A percentile compares a stretch with the other conserved stretches of the same genome.
These are phyloP conservation scores for Acanthosepion esculentum DNA, from an alignment of 2,888 invertebrate species.

Conservation along the genomic window DNA sequence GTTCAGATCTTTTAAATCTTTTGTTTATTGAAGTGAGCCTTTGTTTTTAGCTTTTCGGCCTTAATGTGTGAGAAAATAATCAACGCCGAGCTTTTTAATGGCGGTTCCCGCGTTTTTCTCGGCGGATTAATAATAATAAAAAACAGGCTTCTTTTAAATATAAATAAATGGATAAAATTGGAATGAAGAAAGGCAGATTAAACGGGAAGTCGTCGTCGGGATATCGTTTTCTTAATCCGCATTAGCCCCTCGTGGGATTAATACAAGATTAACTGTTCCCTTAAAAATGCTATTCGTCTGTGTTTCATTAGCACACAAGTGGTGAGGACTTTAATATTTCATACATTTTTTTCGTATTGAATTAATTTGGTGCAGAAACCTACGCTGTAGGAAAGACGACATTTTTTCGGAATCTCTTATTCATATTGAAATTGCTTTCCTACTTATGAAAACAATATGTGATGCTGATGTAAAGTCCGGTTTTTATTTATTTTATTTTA, in stretches of 20 bases:
- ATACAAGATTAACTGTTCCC: background rate
- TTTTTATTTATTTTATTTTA: no score
- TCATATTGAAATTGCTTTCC: no score
- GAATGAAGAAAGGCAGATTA: background rate
- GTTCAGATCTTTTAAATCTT: background rate
- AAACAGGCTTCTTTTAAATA: background rate
- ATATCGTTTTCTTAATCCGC: background rate
- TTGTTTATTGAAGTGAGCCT: background rate
- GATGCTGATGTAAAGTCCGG: no score
- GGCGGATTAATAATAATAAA: background rate
- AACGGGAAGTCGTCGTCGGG: background rate
- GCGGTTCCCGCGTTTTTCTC: background rate
- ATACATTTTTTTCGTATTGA: no score
- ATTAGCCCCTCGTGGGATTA: background rate
- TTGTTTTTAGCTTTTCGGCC: background rate
- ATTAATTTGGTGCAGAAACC: no score
- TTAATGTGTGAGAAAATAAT: background rate
- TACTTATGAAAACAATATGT: no score
- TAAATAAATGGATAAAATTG: background rate
- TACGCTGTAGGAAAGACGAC: no score
- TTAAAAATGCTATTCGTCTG: background rate
- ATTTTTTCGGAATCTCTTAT: no score
- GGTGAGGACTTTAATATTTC: no score
- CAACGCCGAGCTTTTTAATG: background rate
- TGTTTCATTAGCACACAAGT: no score